These are phyloP conservation scores for Eulemur albifrons DNA, from an alignment of 2,797 vertebrate genomes.

Conservation along the genomic window DNA sequence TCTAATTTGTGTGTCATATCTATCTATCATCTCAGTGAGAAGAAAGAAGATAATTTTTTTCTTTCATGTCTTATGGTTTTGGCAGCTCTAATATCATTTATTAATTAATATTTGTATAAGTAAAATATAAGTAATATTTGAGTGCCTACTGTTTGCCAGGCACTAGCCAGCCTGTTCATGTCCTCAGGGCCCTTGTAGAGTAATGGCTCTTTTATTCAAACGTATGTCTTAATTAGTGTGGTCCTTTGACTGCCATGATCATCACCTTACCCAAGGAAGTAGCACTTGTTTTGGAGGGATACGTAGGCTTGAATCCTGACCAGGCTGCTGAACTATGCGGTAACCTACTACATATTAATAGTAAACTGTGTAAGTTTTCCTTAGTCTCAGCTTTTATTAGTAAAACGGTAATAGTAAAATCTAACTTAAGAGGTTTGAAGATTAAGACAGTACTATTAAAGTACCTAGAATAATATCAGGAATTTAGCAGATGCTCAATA, in stretches of 20 bases:
- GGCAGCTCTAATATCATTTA: background rate
- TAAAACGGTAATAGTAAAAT: background rate
- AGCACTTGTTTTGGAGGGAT: background rate
- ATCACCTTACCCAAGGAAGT: background rate
- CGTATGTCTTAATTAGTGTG: background rate
- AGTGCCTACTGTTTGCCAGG: background rate
- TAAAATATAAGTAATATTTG: background rate
- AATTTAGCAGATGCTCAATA: background rate
- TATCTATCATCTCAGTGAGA: background rate
- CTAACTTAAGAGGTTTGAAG: conserved; percentile 2
- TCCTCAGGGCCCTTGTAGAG: background rate
- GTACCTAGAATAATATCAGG: background rate
- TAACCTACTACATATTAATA: background rate
- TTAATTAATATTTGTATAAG: background rate
- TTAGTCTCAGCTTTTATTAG: conserved; percentile 23
- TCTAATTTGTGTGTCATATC: background rate
- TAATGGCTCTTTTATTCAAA: background rate
- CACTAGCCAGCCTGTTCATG: background rate
- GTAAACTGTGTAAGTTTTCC: background rate
- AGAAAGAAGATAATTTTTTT: background rate
- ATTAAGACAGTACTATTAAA: conserved; percentile 5
- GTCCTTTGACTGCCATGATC: background rate
- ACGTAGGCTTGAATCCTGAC: background rate
- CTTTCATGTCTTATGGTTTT: background rate
- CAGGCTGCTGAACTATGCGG: background rate